Evolutionary conservation across 2,113 vertebrate genomes (phyloP), one percentile per base, ranked within the genome.

Genomic region (Cygnus atratus): DNA sequence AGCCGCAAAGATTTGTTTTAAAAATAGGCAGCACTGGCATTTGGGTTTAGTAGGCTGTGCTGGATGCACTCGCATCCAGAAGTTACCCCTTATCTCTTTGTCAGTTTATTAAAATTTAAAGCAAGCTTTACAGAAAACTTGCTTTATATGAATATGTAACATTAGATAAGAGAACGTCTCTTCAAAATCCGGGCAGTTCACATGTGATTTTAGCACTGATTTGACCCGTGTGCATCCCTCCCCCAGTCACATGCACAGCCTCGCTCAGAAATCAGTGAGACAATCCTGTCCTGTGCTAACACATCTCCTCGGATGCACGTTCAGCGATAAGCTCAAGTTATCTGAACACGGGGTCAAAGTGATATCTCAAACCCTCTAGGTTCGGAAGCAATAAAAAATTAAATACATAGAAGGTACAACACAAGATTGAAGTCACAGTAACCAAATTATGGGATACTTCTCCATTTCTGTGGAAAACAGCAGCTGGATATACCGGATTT

Each of bases 91-190:
- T 95, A 75, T 59, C 77, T 91, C 58, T 82, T 39, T 54, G 48
- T 77, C 70, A 75, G 85, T 76, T 95, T 87, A 94, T 93, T 97
- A 92, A 93, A 93, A 91, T 95, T 95, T 96, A 93, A 95, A 96
- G 94, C 61, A 46, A 84, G 93, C 76, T 94, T 96, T 93, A 86
- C 73, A 92, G 80, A 48, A 76, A 88, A 57, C 76, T 90, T 84
- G 87, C 72, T 96, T 84, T 90, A 81, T 88, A 88, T 94, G 93
- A 73, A 26, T 39, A 52, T 19, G 55, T 75, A 80, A 87, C 13
- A 11, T 50, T 67, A 91, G 90, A 93, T 88, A 92, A 85, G 68
- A 84, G 85, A 74, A 67, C 0, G 4, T 73, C 75, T 91, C 90
- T 85, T 88, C 84, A 88, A 67, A 63, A 75, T 57, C 83, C 39